A percentile compares a stretch with the other conserved stretches of the same genome.
phyloP scores from a whole-genome alignment of 2,797 vertebrate species.

The Yasuhikotakia modesta region DNA sequence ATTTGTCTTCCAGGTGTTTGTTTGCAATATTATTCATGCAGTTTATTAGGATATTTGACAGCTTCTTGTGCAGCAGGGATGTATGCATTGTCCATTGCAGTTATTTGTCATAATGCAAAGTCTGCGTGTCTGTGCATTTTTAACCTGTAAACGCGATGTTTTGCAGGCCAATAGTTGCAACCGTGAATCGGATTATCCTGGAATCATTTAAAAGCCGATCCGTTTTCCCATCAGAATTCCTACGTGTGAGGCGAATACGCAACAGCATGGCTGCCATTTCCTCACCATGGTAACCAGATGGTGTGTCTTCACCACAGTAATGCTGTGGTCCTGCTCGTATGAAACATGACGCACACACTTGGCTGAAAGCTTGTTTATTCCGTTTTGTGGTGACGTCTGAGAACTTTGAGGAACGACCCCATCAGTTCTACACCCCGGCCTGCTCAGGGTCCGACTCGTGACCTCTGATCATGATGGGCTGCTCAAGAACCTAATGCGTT shows the following conservation, averaged over 20 bases:
- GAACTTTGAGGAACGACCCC: slow-evolving; percentile 1
- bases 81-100: no score
- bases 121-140: no score
- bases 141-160: no score
- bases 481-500: not conserved
- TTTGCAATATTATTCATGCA: no score
- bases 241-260: slow-evolving; percentile 30
- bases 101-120: no score
- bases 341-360: slow-evolving; percentile 47
- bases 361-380: slow-evolving; percentile 51
- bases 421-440: not conserved
- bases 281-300: slow-evolving; percentile 49
- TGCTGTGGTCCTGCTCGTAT: slow-evolving; percentile 48
- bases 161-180: not conserved
- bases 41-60: no score
- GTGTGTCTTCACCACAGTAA: slow-evolving; percentile 50
- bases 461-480: not conserved
- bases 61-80: no score
- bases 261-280: no score
- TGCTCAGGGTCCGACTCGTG: slow-evolving; percentile 5
- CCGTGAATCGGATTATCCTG: not conserved
- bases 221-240: slow-evolving; percentile 35
- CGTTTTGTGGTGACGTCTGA: slow-evolving; percentile 18
- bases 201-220: slow-evolving; percentile 27
- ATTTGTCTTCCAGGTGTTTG: no score